phyloP scores from a whole-genome alignment of 2,113 vertebrate genomes.

The Chaetodon auriga region DNA sequence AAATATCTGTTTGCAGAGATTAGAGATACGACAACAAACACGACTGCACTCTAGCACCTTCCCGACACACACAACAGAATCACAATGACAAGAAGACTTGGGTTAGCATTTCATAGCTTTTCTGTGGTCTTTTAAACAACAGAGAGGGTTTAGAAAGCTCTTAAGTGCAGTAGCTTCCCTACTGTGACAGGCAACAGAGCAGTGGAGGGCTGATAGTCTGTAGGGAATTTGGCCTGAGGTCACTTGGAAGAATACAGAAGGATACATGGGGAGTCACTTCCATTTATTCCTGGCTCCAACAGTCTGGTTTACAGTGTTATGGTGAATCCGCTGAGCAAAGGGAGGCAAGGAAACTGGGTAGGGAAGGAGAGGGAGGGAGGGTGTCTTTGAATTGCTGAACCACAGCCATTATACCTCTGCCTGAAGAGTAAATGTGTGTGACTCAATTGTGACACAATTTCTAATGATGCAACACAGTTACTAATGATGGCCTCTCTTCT shows the following conservation, averaged over 20 bases:
- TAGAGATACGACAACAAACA: neutral
- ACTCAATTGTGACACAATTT: constrained; percentile 32
- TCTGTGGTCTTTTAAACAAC: constrained; percentile 18
- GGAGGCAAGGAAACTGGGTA: neutral
- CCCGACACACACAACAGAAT: neutral
- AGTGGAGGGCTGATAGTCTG: constrained; percentile 39
- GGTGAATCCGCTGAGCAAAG: constrained; percentile 46
- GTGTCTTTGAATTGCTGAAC: constrained; percentile 40
- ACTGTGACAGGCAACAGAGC: constrained; percentile 33
- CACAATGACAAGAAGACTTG: neutral
- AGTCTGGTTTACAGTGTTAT: constrained; percentile 36
- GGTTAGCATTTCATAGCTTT: neutral
- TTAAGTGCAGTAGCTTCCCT: constrained; percentile 8
- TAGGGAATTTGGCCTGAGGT: constrained; percentile 55
- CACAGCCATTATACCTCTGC: constrained; percentile 21
- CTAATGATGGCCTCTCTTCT: constrained; percentile 41
- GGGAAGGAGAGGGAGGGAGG: neutral
- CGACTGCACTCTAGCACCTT: neutral
- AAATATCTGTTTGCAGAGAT: too few species aligned
- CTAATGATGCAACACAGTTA: constrained; percentile 42
- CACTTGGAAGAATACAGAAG: constrained; percentile 52
- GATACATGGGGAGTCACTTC: constrained; percentile 57
- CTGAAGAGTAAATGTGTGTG: constrained; percentile 16
- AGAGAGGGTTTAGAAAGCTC: constrained; percentile 24
- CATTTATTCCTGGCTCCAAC: constrained; percentile 54